Conservation (phyloP, 1,140 invertebrate species). For the Papilio polyxenes region DNA sequence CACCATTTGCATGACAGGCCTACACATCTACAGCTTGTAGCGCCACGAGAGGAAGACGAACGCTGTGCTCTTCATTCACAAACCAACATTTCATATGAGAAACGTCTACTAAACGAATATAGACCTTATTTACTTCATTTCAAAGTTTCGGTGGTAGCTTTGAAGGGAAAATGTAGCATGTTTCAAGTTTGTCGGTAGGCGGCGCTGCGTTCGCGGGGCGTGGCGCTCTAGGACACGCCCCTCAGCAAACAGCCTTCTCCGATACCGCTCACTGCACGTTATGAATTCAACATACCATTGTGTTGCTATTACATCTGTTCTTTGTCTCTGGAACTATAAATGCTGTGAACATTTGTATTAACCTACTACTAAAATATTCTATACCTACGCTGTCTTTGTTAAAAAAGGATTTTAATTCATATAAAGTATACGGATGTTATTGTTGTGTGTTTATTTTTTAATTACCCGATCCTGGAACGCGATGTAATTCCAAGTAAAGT, state of each 20-base stretch:
- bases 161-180: constrained; percentile 42
- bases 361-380: neutral
- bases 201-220: constrained; percentile 65
- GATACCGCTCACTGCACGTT: constrained; percentile 50
- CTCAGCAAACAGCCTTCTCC: constrained; percentile 52
- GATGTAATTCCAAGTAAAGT: too few relatives aligned
- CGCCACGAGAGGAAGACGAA: constrained; percentile 59
- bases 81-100: constrained; percentile 26
- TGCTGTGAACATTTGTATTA: constrained; percentile 29
- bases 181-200: constrained; percentile 58
- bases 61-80: constrained; percentile 49
- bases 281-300: constrained; percentile 49
- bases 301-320: constrained; percentile 38
- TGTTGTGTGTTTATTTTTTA: too few relatives aligned
- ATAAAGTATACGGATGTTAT: neutral
- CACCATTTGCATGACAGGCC: constrained; percentile 78
- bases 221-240: constrained; percentile 64
- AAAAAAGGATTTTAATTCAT: neutral
- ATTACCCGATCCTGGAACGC: too few relatives aligned
- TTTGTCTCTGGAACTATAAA: constrained; percentile 24
- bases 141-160: constrained; percentile 26
- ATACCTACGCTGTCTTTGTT: neutral
- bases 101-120: constrained; percentile 44
- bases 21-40: constrained; percentile 72
- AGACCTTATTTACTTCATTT: constrained; percentile 48